Base-by-base conservation (phyloP, 1,140 invertebrate genomes). In the Laupala kohalensis region DNA sequence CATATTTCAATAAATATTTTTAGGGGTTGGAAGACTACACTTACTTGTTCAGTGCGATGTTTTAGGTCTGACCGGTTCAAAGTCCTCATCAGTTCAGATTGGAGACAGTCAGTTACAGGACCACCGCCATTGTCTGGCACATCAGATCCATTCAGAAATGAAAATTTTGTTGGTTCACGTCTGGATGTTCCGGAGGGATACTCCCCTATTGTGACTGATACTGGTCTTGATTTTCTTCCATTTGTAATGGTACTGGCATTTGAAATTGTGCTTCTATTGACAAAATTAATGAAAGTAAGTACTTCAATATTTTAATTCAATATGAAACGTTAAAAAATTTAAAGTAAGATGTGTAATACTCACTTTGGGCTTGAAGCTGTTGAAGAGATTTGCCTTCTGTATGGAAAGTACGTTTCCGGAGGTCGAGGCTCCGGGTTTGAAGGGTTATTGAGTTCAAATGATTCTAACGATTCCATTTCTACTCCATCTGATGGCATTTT, bases 401-500 rank as follows among this genome's bases (percentile, higher is more conserved):
- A 13, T 53, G 37, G 37, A 74, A 91, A 90, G 75, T 90, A 90
- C 29, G 86, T 87, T 6, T 85, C 81, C 27, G 88, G 89, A 37
- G 88, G 88, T 76, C 86, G 87, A 23, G 87, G 88, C 70, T 82
- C 82, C 53, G 82, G 81, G 6, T 78, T 79, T 0, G 86, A 84
- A 13, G 80, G 78, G 74, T 89, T 87, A 64, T 87, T 88, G 63
- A 90, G 76, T 76, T 86, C 87, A 78, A 87, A 90, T 0, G 89
- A 90, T 77, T 90, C 88, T 68, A 90, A 79, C 23, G 88, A 89
- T 75, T 90, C 87, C 83, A 90, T 86, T 77, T 90, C 88, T 9
- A 87, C 85, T 3, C 78, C 81, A 72, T 87, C 86, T 69, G 37
- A 64, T 13, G 37, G 4, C 19, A 19, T 9, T 19, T 4, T 53